Conservation (phyloP, 2,888 invertebrate genomes). For the Seira sanloemensis region DNA sequence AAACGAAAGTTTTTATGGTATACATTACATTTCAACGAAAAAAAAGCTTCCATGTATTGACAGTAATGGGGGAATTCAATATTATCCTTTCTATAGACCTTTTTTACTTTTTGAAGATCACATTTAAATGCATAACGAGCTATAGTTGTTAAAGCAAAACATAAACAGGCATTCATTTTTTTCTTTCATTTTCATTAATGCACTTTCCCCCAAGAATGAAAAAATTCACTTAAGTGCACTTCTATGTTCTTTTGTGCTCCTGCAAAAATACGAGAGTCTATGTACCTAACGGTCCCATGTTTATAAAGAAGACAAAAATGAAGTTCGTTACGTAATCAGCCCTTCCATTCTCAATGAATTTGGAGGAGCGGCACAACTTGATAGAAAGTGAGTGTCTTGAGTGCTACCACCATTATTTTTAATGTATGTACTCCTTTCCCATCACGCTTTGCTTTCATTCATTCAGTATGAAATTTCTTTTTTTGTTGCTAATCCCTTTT, state of each 20-base stretch:
- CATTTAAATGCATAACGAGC: background rate
- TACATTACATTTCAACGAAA: background rate
- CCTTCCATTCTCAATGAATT: background rate
- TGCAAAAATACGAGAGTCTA: background rate
- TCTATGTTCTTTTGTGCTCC: background rate
- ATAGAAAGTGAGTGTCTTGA: conserved; percentile 1
- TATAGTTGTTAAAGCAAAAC: background rate
- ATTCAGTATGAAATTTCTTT: background rate
- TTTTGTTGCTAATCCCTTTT: background rate
- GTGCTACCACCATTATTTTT: background rate
- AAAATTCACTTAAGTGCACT: conserved; percentile 11
- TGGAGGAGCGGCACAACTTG: background rate
- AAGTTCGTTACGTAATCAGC: background rate
- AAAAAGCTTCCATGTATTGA: conserved; percentile 5
- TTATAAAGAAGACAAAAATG: background rate
- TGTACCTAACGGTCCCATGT: too few species aligned
- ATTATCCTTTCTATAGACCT: background rate
- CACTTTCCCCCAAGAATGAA: background rate
- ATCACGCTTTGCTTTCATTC: background rate
- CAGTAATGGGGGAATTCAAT: background rate
- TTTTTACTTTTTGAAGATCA: background rate
- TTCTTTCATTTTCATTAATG: conserved; percentile 5
- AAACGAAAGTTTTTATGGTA: background rate
- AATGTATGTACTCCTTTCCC: background rate
- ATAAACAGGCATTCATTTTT: conserved; percentile 7